phyloP scores from a whole-genome alignment of 64 coral and sea anemone species.

The Montipora capricornis region DNA sequence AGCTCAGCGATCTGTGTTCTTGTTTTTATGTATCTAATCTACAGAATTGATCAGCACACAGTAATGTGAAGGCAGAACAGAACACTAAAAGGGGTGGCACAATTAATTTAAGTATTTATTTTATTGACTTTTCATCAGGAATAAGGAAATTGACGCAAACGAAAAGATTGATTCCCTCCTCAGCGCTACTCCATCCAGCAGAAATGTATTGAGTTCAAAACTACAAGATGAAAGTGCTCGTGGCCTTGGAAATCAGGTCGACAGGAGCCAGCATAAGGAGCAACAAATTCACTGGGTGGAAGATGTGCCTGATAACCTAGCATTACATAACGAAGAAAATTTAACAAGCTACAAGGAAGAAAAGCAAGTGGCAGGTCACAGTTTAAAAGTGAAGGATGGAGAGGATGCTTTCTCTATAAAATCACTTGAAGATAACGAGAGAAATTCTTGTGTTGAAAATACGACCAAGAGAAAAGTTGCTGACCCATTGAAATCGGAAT shows the following conservation, averaged over 20 bases:
- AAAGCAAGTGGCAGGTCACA: not conserved
- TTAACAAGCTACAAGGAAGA: not conserved
- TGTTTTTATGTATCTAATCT: too few relatives aligned
- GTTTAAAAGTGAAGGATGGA: not conserved
- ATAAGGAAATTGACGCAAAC: slow-evolving; percentile 14
- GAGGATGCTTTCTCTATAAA: not conserved
- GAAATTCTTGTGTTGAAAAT: not conserved
- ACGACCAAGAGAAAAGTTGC: not conserved
- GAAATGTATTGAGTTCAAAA: too few relatives aligned
- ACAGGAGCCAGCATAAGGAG: too few relatives aligned
- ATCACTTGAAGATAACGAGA: not conserved
- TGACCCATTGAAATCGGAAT: not conserved
- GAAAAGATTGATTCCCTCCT: not conserved
- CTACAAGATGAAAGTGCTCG: not conserved
- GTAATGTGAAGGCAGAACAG: too few relatives aligned
- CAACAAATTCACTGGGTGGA: not conserved
- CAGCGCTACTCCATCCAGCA: not conserved
- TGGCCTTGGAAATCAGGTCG: not conserved
- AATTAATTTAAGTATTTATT: too few relatives aligned
- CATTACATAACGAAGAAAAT: not conserved
- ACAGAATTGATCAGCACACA: too few relatives aligned
- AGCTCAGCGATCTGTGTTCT: too few relatives aligned
- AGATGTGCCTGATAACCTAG: not conserved
- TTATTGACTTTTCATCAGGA: not conserved
- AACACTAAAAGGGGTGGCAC: too few relatives aligned